Conservation (phyloP, 2,888 invertebrate genomes). For the Conops quadrifasciatus region DNA sequence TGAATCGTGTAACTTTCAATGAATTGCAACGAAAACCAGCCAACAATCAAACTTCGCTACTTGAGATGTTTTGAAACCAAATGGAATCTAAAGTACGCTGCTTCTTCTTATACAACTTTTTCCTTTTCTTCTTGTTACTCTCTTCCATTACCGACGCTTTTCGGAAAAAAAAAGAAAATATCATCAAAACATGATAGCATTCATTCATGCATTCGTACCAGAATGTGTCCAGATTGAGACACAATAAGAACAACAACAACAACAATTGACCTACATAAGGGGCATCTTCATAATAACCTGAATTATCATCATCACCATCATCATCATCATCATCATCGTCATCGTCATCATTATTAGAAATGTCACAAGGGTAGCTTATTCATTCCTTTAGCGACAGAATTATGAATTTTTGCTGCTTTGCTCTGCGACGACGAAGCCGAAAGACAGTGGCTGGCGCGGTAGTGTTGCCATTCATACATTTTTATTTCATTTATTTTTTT, state of each 20-base stretch:
- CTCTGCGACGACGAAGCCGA: too few relatives aligned
- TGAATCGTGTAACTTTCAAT: slow-evolving; percentile 7
- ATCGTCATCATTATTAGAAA: slow-evolving; percentile 11
- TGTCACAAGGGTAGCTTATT: too few relatives aligned
- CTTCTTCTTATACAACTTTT: too few relatives aligned
- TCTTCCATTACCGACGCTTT: neutral
- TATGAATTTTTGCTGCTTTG: too few relatives aligned
- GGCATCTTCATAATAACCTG: neutral
- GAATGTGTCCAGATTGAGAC: slow-evolving; percentile 31
- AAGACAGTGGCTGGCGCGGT: too few relatives aligned
- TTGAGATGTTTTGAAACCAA: neutral
- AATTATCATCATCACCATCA: slow-evolving; percentile 6
- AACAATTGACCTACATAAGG: too few relatives aligned
- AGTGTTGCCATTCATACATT: too few relatives aligned
- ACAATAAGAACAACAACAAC: slow-evolving; percentile 18
- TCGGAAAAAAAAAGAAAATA: neutral
- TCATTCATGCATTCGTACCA: slow-evolving; percentile 21
- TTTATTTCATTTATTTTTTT: too few relatives aligned
- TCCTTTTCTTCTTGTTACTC: neutral
- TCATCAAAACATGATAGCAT: too few relatives aligned
- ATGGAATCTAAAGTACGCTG: neutral
- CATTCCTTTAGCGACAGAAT: too few relatives aligned
- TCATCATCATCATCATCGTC: slow-evolving; percentile 11
- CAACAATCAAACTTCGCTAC: slow-evolving; percentile 31
- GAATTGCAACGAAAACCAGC: slow-evolving; percentile 8